These are phyloP conservation scores for Synergus japonicus DNA, from an alignment of 2,888 invertebrate species.

Conservation along the genomic window DNA sequence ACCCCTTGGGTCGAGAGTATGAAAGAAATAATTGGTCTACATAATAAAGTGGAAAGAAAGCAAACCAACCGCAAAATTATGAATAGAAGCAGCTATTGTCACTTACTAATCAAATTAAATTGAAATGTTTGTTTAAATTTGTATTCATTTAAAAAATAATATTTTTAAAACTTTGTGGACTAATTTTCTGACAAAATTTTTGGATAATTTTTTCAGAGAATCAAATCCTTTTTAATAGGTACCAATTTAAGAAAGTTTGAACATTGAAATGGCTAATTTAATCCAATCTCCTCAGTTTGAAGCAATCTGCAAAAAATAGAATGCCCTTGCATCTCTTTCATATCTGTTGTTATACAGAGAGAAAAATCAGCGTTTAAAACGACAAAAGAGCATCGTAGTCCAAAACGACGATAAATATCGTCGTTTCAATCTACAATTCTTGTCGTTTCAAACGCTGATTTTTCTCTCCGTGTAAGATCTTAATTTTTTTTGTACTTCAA, in stretches of 20 bases:
- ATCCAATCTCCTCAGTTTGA: not conserved
- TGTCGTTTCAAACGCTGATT: too few relatives aligned
- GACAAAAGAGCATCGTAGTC: too few relatives aligned
- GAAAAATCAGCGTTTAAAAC: too few relatives aligned
- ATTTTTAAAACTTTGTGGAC: not conserved
- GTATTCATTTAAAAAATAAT: not conserved
- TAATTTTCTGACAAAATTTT: not conserved
- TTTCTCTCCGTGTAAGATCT: not conserved
- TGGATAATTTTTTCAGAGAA: not conserved
- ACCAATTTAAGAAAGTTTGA: not conserved
- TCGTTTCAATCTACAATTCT: too few relatives aligned
- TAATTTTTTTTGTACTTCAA: not conserved
- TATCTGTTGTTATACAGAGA: not conserved
- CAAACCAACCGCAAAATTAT: not conserved
- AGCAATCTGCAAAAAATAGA: not conserved
- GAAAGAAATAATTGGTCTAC: conserved; percentile 23
- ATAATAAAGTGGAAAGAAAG: conserved; percentile 19
- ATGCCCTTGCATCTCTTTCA: not conserved
- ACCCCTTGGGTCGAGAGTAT: conserved; percentile 10
- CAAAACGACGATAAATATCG: too few relatives aligned
- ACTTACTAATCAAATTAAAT: not conserved
- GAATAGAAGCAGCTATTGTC: not conserved
- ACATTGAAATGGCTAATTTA: not conserved
- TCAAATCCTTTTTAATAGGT: not conserved
- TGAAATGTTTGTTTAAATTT: not conserved